Conservation (phyloP, 2,797 vertebrate species). For the Dendrocincla tyrannina region DNA sequence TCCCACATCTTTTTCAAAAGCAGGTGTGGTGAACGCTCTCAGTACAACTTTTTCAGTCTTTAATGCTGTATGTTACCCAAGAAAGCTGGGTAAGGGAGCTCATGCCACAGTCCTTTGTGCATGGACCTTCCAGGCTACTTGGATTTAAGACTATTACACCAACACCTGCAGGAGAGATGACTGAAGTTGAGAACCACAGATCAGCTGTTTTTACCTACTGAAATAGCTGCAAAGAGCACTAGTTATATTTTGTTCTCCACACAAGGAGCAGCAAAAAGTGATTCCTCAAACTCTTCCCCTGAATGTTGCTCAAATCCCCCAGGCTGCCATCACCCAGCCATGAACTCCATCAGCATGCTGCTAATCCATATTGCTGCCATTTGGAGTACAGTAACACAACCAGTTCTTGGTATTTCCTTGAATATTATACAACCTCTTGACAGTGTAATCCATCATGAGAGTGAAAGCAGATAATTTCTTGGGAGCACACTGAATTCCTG, state of each 20-base stretch:
- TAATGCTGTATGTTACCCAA: not conserved
- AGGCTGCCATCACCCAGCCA: not conserved
- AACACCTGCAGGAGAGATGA: not conserved
- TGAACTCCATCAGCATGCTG: not conserved
- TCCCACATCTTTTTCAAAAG: not conserved
- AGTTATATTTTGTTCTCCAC: not conserved
- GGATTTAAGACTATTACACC: not conserved
- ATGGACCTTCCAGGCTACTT: accelerated
- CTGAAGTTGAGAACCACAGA: not conserved
- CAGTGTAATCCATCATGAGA: not conserved
- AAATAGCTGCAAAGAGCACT: not conserved
- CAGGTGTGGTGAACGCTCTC: not conserved
- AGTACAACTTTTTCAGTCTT: not conserved
- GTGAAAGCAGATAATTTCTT: not conserved
- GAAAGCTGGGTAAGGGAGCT: not conserved
- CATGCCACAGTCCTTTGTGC: not conserved
- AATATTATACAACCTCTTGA: not conserved
- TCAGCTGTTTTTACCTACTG: not conserved
- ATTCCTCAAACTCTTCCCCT: not conserved
- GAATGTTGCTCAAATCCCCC: not conserved
- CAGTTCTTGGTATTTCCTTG: not conserved
- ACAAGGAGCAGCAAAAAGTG: not conserved
- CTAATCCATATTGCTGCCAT: not conserved
- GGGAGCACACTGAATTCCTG: not conserved
- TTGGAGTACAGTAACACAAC: not conserved